Conservation (phyloP, 64 coral and sea anemone species). For the Montipora efflorescens region DNA sequence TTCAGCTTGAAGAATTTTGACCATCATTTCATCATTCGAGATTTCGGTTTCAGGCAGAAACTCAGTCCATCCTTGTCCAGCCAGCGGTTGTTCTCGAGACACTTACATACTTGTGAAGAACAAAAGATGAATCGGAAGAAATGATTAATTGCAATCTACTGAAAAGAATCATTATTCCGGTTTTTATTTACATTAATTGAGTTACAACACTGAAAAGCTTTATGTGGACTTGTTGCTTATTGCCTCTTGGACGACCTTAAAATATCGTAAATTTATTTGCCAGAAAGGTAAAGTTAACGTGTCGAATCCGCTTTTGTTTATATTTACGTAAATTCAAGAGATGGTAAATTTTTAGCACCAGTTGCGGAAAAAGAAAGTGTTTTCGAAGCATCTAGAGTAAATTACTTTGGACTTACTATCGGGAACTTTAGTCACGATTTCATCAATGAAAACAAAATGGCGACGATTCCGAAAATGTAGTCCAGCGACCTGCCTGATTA, state of each 20-base stretch:
- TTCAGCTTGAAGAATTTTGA: neutral
- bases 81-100: neutral
- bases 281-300: neutral
- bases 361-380: neutral
- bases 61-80: neutral
- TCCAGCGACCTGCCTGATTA: neutral
- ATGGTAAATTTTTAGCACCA: too few relatives aligned
- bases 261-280: neutral
- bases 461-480: neutral
- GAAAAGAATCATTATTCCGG: slow-evolving; percentile 25
- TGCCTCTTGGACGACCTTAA: neutral
- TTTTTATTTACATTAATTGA: neutral
- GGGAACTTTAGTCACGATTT: too few relatives aligned
- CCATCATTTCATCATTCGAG: neutral
- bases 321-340: too few relatives aligned
- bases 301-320: neutral
- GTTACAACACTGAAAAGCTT: neutral
- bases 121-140: slow-evolving; percentile 30
- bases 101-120: slow-evolving; percentile 4
- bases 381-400: neutral
- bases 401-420: neutral
- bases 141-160: slow-evolving; percentile 49
- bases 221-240: neutral
- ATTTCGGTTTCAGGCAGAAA: neutral
- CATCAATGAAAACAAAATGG: neutral